Evolutionary conservation across 2,888 invertebrate species (phyloP), one percentile per base, ranked within the genome.

Genomic region (Auanema sp.): DNA sequence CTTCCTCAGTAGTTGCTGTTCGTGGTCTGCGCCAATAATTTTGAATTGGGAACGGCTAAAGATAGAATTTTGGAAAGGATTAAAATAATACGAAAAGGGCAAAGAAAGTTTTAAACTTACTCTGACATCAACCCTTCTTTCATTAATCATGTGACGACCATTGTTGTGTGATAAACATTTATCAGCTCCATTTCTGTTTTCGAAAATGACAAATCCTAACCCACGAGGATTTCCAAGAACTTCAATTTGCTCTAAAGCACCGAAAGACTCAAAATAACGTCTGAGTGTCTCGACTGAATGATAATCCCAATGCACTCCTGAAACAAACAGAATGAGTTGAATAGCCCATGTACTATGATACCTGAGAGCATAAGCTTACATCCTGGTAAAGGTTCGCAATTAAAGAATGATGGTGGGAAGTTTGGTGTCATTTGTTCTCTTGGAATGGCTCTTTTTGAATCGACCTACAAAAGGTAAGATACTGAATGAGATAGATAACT

Each of bases 361-460:
- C 78, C 79, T 21, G 70, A 74, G 16, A 80, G 64, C 18, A 71
- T 58, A n/a, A 81, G 58, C 53, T 79, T 79, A 64, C 79, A 80
- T 49, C 79, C 81, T 16, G 75, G 72, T 41, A 75, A 69, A 14
- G 81, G 79, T 43, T 80, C 79, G 21, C 66, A 71, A 24, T 82
- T 79, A 52, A 81, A 75, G 60, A 81, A 78, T 49, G 79, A 76
- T 42, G 81, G 79, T 23, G 75, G 74, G 47, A 78, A 72, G 66
- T 80, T 68, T 1, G 79, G 75, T 41, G 77, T 68, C 83, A 83
- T 83, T 58, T 83, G 82, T 56, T 83, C 83, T 23, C 82, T 71
- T n/a, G 83, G 82, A 62, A 83, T 83, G 1, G 83, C 83, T 50
- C 81, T 72, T 53, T 82, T 82, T 12, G 81, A 79, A 58, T 82